Conservation (phyloP, 1,140 invertebrate genomes). For the Paraescarpia echinospica region DNA sequence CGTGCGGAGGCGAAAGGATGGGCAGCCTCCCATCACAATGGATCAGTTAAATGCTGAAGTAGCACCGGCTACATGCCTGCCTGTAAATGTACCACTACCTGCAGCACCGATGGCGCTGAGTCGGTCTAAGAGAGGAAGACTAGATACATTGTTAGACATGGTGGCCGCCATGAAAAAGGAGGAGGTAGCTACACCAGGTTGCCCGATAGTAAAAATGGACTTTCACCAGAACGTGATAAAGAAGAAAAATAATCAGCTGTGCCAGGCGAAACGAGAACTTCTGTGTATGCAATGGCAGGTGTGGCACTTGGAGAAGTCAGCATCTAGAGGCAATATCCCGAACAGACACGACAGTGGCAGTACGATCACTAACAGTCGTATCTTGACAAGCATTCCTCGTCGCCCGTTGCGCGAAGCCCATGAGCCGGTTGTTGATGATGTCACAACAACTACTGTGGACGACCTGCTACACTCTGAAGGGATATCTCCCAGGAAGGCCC, state of each 20-base stretch:
- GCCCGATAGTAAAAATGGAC: background rate
- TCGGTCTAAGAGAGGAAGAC: background rate
- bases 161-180: background rate
- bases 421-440: background rate
- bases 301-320: background rate
- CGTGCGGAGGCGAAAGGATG: background rate
- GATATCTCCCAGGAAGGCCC: background rate
- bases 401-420: background rate
- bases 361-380: background rate
- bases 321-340: too few species aligned
- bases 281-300: background rate
- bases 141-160: background rate
- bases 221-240: background rate
- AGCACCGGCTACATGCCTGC: background rate
- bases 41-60: background rate
- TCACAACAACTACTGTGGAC: background rate
- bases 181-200: background rate
- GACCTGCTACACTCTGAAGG: background rate
- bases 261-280: background rate
- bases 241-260: background rate
- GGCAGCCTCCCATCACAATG: background rate
- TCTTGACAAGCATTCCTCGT: background rate
- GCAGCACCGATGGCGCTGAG: background rate
- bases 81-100: background rate
- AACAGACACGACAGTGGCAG: too few species aligned